Percentiles rank a stretch among this genome's conserved stretches.
Conservation (phyloP, 2,797 vertebrate species). For the Fistularia tabacaria region DNA sequence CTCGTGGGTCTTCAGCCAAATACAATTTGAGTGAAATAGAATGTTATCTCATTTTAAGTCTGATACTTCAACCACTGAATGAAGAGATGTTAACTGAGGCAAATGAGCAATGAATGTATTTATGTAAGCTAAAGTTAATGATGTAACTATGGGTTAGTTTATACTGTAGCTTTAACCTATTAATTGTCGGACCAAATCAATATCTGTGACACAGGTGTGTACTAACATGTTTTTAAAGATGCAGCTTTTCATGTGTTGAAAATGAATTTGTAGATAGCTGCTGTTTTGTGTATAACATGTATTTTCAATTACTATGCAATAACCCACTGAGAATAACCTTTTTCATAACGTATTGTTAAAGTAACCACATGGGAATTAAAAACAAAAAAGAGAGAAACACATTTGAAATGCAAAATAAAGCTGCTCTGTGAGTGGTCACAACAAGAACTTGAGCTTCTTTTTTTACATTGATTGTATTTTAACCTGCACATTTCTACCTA, state of each 20-base stretch:
- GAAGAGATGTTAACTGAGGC: neutral
- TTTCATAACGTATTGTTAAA: conserved; percentile 11
- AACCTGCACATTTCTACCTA: too few relatives aligned
- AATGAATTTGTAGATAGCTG: conserved; percentile 1
- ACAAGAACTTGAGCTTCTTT: too few relatives aligned
- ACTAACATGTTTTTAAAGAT: conserved; percentile 16
- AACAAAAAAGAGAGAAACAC: neutral
- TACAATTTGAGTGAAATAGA: too few relatives aligned
- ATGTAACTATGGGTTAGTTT: conserved; percentile 3
- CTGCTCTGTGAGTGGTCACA: conserved; percentile 1
- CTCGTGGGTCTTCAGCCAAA: too few relatives aligned
- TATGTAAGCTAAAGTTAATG: neutral
- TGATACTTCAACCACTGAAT: too few relatives aligned
- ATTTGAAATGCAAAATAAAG: conserved; percentile 24
- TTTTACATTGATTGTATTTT: too few relatives aligned
- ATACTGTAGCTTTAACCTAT: conserved; percentile 18
- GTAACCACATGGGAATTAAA: conserved; percentile 3
- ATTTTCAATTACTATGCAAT: conserved; percentile 45
- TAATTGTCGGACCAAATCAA: conserved; percentile 19
- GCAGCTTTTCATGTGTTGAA: conserved; percentile 26
- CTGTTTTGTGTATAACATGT: conserved; percentile 4
- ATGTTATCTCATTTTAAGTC: too few relatives aligned
- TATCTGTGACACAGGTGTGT: conserved; percentile 7
- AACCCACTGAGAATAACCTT: conserved; percentile 3
- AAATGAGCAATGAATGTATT: neutral